Base-by-base conservation (phyloP, 2,113 vertebrate genomes). In the Oreocharis arfaki region DNA sequence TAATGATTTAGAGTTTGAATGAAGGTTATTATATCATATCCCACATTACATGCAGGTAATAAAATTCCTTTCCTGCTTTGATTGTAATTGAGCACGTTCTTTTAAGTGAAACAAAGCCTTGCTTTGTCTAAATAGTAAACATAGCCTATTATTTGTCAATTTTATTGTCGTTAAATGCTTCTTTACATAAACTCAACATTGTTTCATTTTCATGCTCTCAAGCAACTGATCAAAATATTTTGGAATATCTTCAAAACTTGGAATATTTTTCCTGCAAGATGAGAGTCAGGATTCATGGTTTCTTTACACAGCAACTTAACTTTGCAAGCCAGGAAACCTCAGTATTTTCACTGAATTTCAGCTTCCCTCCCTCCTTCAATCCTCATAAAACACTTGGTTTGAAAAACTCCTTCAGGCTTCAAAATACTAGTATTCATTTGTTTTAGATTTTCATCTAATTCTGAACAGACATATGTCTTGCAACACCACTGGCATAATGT, bases 11-110 rank as follows among this genome's bases (percentile, higher is more conserved):
- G 81, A 93, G 82, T 97, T 97, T 97, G 96, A 98, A 97, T 96
- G 89, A 97, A 97, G 93, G 95, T 96, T 92, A 97, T 98, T 98
- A 97, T 97, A 97, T 97, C 93, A 97, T 96, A 98, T 93, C 95
- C 95, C 97, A 94, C 7, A 28, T 96, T 97, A 96, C 93, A 89
- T 93, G 79, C 90, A 97, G 96, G 97, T 97, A 97, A 97, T 97
- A 92, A 98, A 98, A 97, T 96, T 98, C 95, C 91, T 97, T 94
- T 97, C 50, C 44, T 70, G 96, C 96, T 96, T 98, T 98, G 95
- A 96, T 93, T 98, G 97, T 97, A 97, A 97, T 97, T 98, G 96
- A 98, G 97, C 95, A 95, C 95, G 97, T 96, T 97, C 90, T 97
- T 98, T 97, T 96, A 97, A 97, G 95, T 97, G 96, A 96, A 97